Evolutionary conservation across 2,888 invertebrate species (phyloP).

Genomic region (Volucella inanis): DNA sequence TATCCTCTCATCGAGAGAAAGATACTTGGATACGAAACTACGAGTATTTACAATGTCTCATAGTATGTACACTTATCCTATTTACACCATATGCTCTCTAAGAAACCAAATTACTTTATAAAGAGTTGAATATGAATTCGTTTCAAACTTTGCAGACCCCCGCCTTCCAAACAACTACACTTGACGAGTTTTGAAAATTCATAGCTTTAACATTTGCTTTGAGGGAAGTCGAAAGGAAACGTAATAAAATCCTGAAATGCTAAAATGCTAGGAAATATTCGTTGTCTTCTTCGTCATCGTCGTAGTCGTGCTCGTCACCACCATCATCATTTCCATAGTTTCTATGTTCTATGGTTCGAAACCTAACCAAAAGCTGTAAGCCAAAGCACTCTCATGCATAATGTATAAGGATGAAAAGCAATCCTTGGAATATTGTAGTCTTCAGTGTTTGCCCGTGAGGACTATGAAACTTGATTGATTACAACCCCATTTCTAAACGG

Average conservation of each 20-base stretch:
- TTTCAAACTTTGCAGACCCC: conserved; percentile 18
- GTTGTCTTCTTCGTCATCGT: no score
- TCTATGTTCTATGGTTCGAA: neutral
- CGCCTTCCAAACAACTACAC: neutral
- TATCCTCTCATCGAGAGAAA: conserved; percentile 63
- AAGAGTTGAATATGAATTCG: conserved; percentile 55
- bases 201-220: conserved; percentile 47
- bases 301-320: neutral
- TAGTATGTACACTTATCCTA: neutral
- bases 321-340: neutral
- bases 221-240: conserved; percentile 31
- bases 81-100: conserved; percentile 47
- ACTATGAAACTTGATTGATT: conserved; percentile 71
- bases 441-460: conserved; percentile 57
- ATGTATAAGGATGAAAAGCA: conserved; percentile 61
- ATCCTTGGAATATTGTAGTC: conserved; percentile 64
- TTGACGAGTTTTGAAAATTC: conserved; percentile 49
- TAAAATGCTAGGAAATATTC: no score
- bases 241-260: conserved; percentile 13
- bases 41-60: conserved; percentile 32
- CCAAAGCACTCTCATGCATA: conserved; percentile 67
- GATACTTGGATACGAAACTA: neutral
- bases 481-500: conserved; percentile 62
- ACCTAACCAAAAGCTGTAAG: conserved; percentile 37
- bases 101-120: conserved; percentile 52